phyloP scores from a whole-genome alignment of 1,140 invertebrate genomes.

The Nasonia giraulti region DNA sequence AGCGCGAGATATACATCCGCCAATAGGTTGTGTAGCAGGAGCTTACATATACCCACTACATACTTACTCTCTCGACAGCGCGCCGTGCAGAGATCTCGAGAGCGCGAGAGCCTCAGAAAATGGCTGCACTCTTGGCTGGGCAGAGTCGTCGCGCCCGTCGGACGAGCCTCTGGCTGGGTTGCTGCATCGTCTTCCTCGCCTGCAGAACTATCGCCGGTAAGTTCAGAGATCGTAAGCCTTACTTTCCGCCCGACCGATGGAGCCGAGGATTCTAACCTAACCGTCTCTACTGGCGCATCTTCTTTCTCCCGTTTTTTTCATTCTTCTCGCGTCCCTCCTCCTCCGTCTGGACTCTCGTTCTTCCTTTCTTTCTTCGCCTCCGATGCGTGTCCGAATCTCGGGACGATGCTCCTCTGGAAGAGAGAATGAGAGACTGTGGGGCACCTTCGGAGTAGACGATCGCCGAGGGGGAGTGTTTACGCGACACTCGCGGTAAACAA shows the following conservation, averaged over 20 bases:
- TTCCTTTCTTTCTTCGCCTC: neutral
- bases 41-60: neutral
- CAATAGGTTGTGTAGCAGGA: conserved; percentile 12
- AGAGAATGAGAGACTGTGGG: neutral
- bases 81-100: neutral
- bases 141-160: neutral
- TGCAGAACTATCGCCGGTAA: neutral
- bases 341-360: neutral
- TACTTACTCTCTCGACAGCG: neutral
- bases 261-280: neutral
- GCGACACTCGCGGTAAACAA: neutral
- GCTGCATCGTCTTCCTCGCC: neutral
- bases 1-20: neutral
- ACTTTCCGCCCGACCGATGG: neutral
- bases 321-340: neutral
- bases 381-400: neutral
- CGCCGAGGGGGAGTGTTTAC: too few relatives aligned
- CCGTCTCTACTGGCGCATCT: neutral
- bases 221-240: neutral
- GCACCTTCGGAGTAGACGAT: neutral
- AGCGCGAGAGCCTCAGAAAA: conserved; percentile 26
- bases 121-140: conserved; percentile 34
- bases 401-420: neutral
- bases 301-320: neutral
- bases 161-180: neutral